Evolutionary conservation across 2,888 invertebrate species (phyloP), one percentile per base, ranked within the genome.

Genomic region (Gerris lacustris): DNA sequence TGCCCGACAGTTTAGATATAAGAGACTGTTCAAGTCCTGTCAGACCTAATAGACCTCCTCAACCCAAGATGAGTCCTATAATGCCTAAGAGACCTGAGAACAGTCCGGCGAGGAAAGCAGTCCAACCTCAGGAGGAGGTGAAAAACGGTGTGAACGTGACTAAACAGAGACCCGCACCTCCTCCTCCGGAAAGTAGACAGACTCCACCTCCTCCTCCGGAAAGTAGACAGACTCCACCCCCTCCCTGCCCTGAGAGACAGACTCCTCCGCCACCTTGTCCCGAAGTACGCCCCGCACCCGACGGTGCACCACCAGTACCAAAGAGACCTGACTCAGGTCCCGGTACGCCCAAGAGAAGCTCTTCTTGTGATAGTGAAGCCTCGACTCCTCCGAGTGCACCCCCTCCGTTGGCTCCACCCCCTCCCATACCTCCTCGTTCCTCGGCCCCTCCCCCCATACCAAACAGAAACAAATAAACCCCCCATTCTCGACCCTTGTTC

Each of bases 361-460:
- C 11, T 2, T 64, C 64, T 5, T n/a, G 11, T 64, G 64, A 64
- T 17, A 45, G 44, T 11, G 66, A 18, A 31, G 66, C 45, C 6
- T 45, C 17, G 47, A 45, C 63, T 6, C 45, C 63, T 66, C 63
- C 63, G 55, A 72, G 69, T 45, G 63, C 69, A 6, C 73, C 73
- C 11, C 69, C 69, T 18, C 74, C 74, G 2, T 69, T 69, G 44
- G 73, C 71, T 5, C 73, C 73, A 44, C 73, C 74, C 17, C 73
- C 74, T 6, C 73, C 73, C 9, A 71, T 71, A 15, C 71, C 71
- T 45, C 69, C 67, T 15, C n/a, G 66, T 18, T 75, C 79, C 66
- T 79, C 77, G 18, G 76, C 79, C 66, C 84, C 85, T 2, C 86
- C 86, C 1, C 84, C 85, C 0, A 83, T 86, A 55, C 86, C 86